Evolutionary conservation across 92 coral and sea anemone genomes (phyloP).

Genomic region (Heliopora coerulea): DNA sequence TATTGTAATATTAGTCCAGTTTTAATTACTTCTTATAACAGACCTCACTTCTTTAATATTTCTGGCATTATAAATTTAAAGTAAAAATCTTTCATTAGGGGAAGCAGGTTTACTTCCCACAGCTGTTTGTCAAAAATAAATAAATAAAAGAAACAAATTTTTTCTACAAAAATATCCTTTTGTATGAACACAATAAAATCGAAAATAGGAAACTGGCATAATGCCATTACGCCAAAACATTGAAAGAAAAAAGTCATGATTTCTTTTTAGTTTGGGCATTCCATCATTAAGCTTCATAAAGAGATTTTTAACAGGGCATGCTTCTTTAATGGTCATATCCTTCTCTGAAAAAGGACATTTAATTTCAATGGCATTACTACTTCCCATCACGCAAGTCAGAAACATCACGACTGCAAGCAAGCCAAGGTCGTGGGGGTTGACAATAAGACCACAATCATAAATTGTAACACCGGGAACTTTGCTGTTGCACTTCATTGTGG

Average conservation of each 20-base stretch:
- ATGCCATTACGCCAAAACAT: slow-evolving; percentile 35
- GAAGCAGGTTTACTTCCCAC: slow-evolving; percentile 39
- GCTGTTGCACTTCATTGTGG: slow-evolving; percentile 34
- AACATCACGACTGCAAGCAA: slow-evolving; percentile 61
- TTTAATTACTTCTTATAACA: no score
- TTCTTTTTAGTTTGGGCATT: slow-evolving; percentile 18
- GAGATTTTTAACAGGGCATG: slow-evolving; percentile 31
- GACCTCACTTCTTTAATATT: slow-evolving; percentile 11
- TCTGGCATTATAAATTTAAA: slow-evolving; percentile 26
- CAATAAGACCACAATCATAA: slow-evolving; percentile 50
- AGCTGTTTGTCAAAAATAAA: slow-evolving; percentile 24
- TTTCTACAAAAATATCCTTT: slow-evolving; percentile 34
- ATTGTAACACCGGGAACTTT: slow-evolving; percentile 9
- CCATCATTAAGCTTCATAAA: slow-evolving; percentile 12
- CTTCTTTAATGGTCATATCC: slow-evolving; percentile 32
- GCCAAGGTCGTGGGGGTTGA: slow-evolving; percentile 44
- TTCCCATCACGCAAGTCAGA: slow-evolving; percentile 22
- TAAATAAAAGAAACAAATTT: no score
- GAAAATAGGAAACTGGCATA: slow-evolving; percentile 36
- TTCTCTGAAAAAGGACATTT: slow-evolving; percentile 46
- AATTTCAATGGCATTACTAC: slow-evolving; percentile 35
- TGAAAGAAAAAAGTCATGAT: slow-evolving; percentile 37
- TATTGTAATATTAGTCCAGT: no score
- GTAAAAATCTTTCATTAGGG: slow-evolving; percentile 35
- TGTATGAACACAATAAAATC: slow-evolving; percentile 40